Evolutionary conservation across 2,113 vertebrate genomes (phyloP).

Genomic region (Galemys pyrenaicus): DNA sequence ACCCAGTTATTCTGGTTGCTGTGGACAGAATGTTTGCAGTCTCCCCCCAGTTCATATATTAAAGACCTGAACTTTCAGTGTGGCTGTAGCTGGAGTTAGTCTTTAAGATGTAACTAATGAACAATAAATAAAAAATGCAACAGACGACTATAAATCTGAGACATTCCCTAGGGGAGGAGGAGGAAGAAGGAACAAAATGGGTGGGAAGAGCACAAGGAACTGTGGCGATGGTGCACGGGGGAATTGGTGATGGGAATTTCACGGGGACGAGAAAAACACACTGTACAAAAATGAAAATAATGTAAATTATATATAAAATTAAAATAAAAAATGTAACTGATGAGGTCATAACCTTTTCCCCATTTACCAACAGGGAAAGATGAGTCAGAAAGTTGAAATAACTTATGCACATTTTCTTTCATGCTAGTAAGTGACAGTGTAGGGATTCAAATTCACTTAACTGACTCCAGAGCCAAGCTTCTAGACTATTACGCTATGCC

Average conservation of each 20-base stretch:
- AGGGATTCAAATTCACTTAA: not conserved
- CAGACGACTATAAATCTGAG: too few relatives aligned
- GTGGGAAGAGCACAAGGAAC: too few relatives aligned
- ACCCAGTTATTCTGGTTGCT: not conserved
- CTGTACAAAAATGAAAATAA: too few relatives aligned
- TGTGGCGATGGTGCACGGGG: too few relatives aligned
- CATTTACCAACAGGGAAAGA: not conserved
- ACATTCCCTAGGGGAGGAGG: too few relatives aligned
- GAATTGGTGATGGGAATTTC: too few relatives aligned
- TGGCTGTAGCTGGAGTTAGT: not conserved
- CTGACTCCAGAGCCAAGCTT: not conserved
- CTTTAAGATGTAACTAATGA: not conserved
- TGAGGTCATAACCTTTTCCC: too few relatives aligned
- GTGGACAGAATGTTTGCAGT: not conserved
- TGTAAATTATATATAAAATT: too few relatives aligned
- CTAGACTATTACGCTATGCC: not conserved
- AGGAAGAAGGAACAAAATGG: too few relatives aligned
- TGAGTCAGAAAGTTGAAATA: not conserved
- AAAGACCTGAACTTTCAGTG: not conserved
- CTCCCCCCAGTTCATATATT: not conserved
- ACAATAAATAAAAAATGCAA: too few relatives aligned
- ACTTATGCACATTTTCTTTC: not conserved
- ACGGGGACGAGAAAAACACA: too few relatives aligned
- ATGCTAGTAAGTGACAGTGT: not conserved
- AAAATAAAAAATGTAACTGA: too few relatives aligned